phyloP scores from a whole-genome alignment of 2,797 vertebrate species.

The Paramormyrops hopkinsi region DNA sequence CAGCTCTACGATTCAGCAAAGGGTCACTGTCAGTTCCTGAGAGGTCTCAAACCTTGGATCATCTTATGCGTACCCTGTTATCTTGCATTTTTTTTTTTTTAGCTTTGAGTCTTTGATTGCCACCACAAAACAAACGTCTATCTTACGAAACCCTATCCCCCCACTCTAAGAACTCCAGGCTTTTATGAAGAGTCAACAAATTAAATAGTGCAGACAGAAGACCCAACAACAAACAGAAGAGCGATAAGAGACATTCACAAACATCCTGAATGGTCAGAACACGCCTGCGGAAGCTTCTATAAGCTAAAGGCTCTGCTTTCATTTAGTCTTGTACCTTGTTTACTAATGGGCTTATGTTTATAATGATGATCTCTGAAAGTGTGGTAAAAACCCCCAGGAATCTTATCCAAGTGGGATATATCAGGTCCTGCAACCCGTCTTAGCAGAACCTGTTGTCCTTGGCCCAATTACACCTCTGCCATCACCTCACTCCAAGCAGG shows the following conservation, averaged over 20 bases:
- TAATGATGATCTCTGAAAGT: background rate
- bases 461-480: slow-evolving; percentile 2
- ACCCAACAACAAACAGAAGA: background rate
- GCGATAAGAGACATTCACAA: background rate
- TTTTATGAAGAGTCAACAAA: background rate
- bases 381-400: background rate
- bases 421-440: background rate
- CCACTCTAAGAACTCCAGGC: background rate
- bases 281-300: background rate
- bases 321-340: background rate
- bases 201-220: background rate
- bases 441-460: background rate
- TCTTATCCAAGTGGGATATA: background rate
- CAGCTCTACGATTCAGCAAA: background rate
- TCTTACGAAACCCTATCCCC: background rate
- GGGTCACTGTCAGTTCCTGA: background rate
- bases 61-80: background rate
- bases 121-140: background rate
- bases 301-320: background rate
- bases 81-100: background rate
- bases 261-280: background rate
- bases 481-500: background rate
- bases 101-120: background rate
- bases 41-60: background rate
- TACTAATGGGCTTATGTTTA: background rate